These are phyloP conservation scores for Drosophila pruinosa DNA, from an alignment of 1,140 invertebrate genomes.

Conservation along the genomic window DNA sequence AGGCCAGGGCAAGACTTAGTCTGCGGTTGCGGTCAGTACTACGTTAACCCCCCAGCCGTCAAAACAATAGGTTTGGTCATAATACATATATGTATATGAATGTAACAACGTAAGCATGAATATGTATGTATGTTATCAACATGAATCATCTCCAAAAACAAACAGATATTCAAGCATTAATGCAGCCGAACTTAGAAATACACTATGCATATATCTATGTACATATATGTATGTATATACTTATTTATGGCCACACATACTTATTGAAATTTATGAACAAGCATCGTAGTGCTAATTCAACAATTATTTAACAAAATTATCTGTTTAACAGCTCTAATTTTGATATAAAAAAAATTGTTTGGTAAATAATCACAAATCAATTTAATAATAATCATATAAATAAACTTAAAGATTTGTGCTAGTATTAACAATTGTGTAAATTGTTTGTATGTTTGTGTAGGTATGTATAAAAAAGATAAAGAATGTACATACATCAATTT, in stretches of 20 bases:
- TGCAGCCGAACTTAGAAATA: background rate
- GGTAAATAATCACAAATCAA: constrained; percentile 14
- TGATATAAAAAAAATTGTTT: constrained; percentile 48
- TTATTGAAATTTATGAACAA: no score
- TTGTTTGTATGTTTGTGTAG: background rate
- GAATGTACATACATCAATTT: background rate
- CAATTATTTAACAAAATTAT: constrained; percentile 58
- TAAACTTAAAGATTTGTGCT: background rate
- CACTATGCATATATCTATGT: background rate
- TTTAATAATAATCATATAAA: background rate
- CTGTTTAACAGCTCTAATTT: background rate
- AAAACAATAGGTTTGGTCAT: background rate
- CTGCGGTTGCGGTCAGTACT: background rate
- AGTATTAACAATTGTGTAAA: background rate
- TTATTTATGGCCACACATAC: no score
- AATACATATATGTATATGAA: background rate
- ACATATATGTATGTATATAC: background rate
- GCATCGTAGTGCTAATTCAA: constrained; percentile 48
- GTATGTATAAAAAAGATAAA: background rate
- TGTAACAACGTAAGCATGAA: background rate
- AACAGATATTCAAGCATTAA: background rate
- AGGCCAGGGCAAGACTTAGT: constrained; percentile 17
- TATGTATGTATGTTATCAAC: background rate
- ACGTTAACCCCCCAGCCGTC: background rate
- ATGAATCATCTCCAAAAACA: background rate